Evolutionary conservation across 2,888 invertebrate genomes (phyloP), one percentile per base, ranked within the genome.

Genomic region (Sycophila texana): DNA sequence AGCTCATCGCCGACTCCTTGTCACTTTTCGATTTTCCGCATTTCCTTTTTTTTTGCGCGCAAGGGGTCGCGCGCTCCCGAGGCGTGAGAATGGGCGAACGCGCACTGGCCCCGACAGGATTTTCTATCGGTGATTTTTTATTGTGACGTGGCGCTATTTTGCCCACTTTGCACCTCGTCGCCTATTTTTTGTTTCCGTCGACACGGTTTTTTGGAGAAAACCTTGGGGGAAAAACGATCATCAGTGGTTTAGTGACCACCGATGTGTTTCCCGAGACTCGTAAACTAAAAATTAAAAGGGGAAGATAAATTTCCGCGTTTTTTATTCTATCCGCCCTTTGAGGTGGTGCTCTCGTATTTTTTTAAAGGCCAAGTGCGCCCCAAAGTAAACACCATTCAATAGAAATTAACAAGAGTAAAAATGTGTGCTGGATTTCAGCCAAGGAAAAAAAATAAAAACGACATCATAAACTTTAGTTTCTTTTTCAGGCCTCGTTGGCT

Each of bases 11-110:
- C 30, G 47, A 51, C 63, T 39, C 20, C 73, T 77, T 20, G 76
- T 80, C 72, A 75, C 63, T 79, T 77, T 77, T 13, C 75, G 61
- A 73, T 75, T 76, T 79, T 70, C 79, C 80, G 77, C 68, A n/a
- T 73, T 68, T 61, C 68, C 58, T 65, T 73, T 72, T 80, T 73
- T 71, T 74, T 26, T 39, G 16, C 55, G 51, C 16, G 55, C 55
- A 1, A 26, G 49, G 70, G 57, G 63, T 72, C 49, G 63, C 39
- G 13, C 49, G 57, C 55, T 20, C 58, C 72, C 67, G 55, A 58
- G 77, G 73, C 81, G 79, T 82, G 80, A 76, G 78, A 80, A 80
- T 76, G 51, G 55, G 12, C 53, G 16, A 13, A 66, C 16, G 53
- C 7, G 67, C 67, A 53, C 14, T 18, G 26, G 49, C 60, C 53